phyloP scores from a whole-genome alignment of 1,140 invertebrate genomes.

The Elymnias hypermnestra region DNA sequence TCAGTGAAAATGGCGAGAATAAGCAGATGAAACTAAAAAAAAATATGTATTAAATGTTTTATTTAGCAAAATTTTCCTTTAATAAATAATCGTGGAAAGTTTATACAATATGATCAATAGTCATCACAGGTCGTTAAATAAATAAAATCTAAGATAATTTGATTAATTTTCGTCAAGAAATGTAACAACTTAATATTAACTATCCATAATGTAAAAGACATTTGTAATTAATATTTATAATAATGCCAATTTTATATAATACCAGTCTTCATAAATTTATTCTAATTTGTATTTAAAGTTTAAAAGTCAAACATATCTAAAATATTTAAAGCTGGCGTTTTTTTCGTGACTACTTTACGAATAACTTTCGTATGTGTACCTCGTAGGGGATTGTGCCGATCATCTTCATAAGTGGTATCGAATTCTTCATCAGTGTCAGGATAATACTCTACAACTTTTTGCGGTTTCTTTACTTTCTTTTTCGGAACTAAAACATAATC shows the following conservation, averaged over 20 bases:
- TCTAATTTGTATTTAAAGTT: constrained; percentile 56
- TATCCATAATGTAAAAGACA: no score
- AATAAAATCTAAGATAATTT: no score
- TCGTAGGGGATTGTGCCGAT: constrained; percentile 38
- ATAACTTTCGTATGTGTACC: constrained; percentile 48
- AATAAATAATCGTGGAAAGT: no score
- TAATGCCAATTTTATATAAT: constrained; percentile 15
- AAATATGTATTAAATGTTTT: no score
- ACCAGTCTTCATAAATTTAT: constrained; percentile 16
- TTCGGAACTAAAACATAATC: constrained; percentile 63
- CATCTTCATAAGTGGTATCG: constrained; percentile 42
- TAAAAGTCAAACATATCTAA: constrained; percentile 71
- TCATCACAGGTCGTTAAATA: no score
- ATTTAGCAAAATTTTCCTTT: no score
- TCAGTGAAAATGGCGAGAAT: no score
- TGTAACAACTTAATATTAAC: no score
- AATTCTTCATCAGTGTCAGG: constrained; percentile 49
- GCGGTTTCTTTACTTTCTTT: constrained; percentile 55
- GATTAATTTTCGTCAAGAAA: no score
- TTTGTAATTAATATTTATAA: constrained; percentile 15
- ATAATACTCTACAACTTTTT: constrained; percentile 37
- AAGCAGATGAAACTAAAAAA: no score
- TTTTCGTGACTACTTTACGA: constrained; percentile 61
- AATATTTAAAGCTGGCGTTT: constrained; percentile 52
- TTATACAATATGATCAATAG: no score